Conservation (phyloP, 2,888 invertebrate species). For the Rhagophthalmus giganteus region DNA sequence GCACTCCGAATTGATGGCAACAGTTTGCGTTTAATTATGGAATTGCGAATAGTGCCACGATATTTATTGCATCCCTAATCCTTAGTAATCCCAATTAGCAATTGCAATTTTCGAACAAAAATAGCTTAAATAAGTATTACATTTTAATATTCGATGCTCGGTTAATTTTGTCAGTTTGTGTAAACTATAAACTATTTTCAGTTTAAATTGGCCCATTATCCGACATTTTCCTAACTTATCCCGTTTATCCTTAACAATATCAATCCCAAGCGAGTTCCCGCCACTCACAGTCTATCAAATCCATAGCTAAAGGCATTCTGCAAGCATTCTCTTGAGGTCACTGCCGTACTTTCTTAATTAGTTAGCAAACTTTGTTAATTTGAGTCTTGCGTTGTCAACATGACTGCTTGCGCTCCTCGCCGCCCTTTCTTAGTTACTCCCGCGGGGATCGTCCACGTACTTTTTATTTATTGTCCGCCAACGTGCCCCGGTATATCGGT, state of each 20-base stretch:
- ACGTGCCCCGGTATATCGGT: no score
- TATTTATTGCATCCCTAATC: constrained; percentile 12
- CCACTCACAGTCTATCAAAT: constrained; percentile 40
- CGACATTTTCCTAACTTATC: constrained; percentile 5
- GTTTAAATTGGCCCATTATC: background rate
- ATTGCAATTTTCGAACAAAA: no score
- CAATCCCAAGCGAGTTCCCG: constrained; percentile 33
- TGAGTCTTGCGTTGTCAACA: constrained; percentile 51
- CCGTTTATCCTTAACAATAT: constrained; percentile 26
- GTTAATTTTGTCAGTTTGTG: no score
- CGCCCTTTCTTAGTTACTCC: constrained; percentile 7
- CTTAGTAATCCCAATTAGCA: background rate
- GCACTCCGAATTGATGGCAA: constrained; percentile 20
- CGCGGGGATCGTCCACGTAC: background rate
- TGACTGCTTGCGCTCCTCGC: constrained; percentile 32
- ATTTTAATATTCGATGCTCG: no score
- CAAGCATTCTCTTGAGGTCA: constrained; percentile 46
- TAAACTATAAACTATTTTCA: no score
- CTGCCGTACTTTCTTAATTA: constrained; percentile 53
- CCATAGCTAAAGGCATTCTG: constrained; percentile 33
- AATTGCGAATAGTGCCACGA: constrained; percentile 5
- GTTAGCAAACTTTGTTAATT: constrained; percentile 55
- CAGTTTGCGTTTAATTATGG: constrained; percentile 25
- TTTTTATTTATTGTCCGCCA: background rate
- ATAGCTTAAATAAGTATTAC: no score